These are phyloP conservation scores for Brachirus orientalis DNA, from an alignment of 2,113 vertebrate species.

Conservation along the genomic window DNA sequence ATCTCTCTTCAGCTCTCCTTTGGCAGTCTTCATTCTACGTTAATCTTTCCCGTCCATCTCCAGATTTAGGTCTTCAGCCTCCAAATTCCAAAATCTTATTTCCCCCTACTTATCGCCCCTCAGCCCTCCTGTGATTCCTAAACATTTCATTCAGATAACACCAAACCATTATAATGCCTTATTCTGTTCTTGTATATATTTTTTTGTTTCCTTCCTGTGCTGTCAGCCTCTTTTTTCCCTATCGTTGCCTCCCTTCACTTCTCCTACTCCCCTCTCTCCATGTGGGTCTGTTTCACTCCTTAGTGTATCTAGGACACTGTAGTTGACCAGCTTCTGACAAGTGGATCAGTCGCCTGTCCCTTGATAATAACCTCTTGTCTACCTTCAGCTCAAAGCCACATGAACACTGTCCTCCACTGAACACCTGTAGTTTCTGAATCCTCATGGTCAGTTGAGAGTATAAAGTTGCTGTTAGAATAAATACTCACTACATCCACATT, in stretches of 20 bases:
- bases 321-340: slow-evolving; percentile 69
- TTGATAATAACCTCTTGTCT: slow-evolving; percentile 66
- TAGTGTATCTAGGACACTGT: slow-evolving; percentile 60
- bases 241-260: slow-evolving; percentile 20
- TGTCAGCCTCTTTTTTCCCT: slow-evolving; percentile 51
- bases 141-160: slow-evolving; percentile 34
- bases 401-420: slow-evolving; percentile 21
- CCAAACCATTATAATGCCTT: slow-evolving; percentile 18
- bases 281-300: slow-evolving; percentile 38
- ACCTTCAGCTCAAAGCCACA: slow-evolving; percentile 55
- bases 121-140: slow-evolving; percentile 21
- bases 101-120: slow-evolving; percentile 48
- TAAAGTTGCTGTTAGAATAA: slow-evolving; percentile 80
- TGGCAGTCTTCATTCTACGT: slow-evolving; percentile 34
- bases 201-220: slow-evolving; percentile 29
- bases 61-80: background rate
- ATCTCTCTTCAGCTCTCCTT: slow-evolving; percentile 33
- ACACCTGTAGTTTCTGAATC: slow-evolving; percentile 44
- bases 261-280: background rate
- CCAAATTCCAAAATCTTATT: slow-evolving; percentile 56
- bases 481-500: slow-evolving; percentile 76
- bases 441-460: slow-evolving; percentile 74
- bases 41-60: slow-evolving; percentile 48
- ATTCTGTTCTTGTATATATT: slow-evolving; percentile 41
- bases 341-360: slow-evolving; percentile 69